A percentile compares a stretch with the other conserved stretches of the same genome.
phyloP scores from a whole-genome alignment of 2,113 vertebrate genomes.

The Sorex araneus region DNA sequence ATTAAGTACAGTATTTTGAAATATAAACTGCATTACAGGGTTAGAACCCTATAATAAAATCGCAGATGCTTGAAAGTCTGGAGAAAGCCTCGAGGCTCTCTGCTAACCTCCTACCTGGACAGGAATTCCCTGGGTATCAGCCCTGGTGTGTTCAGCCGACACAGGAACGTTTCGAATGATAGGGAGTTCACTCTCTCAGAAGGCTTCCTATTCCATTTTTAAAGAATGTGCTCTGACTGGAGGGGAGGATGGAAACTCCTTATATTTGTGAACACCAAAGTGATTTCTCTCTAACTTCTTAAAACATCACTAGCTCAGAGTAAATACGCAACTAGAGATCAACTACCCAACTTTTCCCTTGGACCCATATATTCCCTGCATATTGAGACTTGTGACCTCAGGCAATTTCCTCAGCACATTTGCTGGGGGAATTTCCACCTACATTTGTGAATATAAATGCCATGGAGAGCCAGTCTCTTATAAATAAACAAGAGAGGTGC shows the following conservation, averaged over 20 bases:
- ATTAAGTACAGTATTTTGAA: constrained; percentile 83
- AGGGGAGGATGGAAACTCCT: background rate
- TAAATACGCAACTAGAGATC: constrained; percentile 2
- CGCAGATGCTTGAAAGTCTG: constrained; percentile 68
- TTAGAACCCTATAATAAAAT: constrained; percentile 77
- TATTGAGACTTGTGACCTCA: background rate
- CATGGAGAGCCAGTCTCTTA: too few relatives aligned
- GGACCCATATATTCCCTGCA: background rate
- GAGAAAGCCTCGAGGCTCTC: constrained; percentile 56
- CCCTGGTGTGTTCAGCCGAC: background rate
- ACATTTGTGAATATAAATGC: background rate
- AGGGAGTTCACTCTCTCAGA: background rate
- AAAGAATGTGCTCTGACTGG: constrained; percentile 12
- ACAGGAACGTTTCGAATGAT: background rate
- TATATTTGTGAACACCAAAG: constrained; percentile 22
- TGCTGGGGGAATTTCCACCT: background rate
- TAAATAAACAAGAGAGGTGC: too few relatives aligned
- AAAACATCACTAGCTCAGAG: background rate
- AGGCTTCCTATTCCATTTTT: constrained; percentile 24
- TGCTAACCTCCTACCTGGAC: background rate
- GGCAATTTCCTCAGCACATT: background rate
- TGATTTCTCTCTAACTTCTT: constrained; percentile 35
- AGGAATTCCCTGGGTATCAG: background rate
- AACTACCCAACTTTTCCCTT: background rate
- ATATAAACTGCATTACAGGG: constrained; percentile 78